Evolutionary conservation across 2,797 vertebrate species (phyloP).

Genomic region (Remorina albescens): DNA sequence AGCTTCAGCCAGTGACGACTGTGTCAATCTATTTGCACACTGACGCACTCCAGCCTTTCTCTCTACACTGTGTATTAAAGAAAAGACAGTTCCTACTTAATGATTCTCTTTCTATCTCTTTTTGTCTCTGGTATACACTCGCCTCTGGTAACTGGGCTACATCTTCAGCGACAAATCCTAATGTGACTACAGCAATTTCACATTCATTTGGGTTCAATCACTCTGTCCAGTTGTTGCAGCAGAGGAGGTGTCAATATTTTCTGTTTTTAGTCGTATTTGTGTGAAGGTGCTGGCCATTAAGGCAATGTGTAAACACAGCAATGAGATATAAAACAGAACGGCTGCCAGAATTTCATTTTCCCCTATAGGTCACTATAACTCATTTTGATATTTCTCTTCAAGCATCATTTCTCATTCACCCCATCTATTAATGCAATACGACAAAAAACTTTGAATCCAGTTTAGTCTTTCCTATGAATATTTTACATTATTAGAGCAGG

Average conservation of each 20-base stretch:
- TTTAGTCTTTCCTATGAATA: not conserved
- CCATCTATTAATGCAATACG: not conserved
- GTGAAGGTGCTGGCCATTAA: constrained; percentile 27
- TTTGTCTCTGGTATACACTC: constrained; percentile 19
- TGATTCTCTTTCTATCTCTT: constrained; percentile 44
- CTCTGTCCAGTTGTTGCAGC: constrained; percentile 48
- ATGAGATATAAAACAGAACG: constrained; percentile 6
- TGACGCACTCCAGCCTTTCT: constrained; percentile 34
- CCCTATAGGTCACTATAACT: not conserved
- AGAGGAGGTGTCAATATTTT: constrained; percentile 35
- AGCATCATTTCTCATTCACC: not conserved
- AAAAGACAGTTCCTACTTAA: constrained; percentile 44
- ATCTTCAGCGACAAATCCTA: constrained; percentile 44
- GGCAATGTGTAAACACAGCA: constrained; percentile 3
- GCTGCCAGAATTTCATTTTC: constrained; percentile 4
- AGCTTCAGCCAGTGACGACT: constrained; percentile 48
- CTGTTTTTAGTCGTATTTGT: constrained; percentile 36
- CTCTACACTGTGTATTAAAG: constrained; percentile 51
- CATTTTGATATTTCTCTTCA: not conserved
- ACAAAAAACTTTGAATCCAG: not conserved
- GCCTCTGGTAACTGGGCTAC: constrained; percentile 18
- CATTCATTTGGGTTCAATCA: constrained; percentile 60
- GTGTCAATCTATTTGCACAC: constrained; percentile 48
- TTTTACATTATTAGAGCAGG: not conserved
- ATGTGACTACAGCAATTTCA: constrained; percentile 36